A percentile compares a stretch with the other conserved stretches of the same genome.
Conservation (phyloP, 1,140 invertebrate species). For the Hyphantria cunea region DNA sequence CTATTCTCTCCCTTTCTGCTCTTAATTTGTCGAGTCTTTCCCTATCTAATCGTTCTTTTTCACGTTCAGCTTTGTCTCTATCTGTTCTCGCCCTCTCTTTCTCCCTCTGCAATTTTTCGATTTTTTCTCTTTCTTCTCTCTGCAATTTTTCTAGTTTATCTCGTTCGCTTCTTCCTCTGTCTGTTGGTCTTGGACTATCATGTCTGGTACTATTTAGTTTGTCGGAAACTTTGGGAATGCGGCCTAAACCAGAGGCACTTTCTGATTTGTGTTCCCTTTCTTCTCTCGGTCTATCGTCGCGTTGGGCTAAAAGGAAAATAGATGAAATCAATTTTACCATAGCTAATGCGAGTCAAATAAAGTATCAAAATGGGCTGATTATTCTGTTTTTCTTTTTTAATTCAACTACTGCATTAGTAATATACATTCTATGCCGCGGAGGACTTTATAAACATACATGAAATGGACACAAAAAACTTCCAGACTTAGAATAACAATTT, state of each 20-base stretch:
- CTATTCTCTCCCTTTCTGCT: slow-evolving; percentile 69
- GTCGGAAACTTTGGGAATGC: slow-evolving; percentile 80
- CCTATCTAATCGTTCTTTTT: slow-evolving; percentile 54
- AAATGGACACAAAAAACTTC: too few species aligned
- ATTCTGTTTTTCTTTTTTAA: too few species aligned
- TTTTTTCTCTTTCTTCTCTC: slow-evolving; percentile 39
- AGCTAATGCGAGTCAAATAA: too few species aligned
- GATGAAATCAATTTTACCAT: too few species aligned
- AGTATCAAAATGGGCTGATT: too few species aligned
- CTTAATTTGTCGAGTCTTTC: slow-evolving; percentile 66
- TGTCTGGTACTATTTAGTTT: slow-evolving; percentile 51
- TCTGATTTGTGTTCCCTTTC: slow-evolving; percentile 63
- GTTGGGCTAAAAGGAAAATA: background rate
- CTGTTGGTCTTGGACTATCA: slow-evolving; percentile 45
- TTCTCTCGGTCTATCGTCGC: slow-evolving; percentile 37
- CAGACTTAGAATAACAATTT: too few species aligned
- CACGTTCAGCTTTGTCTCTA: slow-evolving; percentile 50
- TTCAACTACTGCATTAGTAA: too few species aligned
- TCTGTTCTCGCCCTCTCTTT: slow-evolving; percentile 51
- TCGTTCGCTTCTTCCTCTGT: slow-evolving; percentile 47
- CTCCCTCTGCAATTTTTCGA: slow-evolving; percentile 49
- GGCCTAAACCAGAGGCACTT: slow-evolving; percentile 48
- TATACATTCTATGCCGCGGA: too few species aligned
- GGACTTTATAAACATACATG: too few species aligned
- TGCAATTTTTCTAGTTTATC: slow-evolving; percentile 47